Conservation (phyloP, 2,888 invertebrate genomes). For the Macrophya alboannulata region DNA sequence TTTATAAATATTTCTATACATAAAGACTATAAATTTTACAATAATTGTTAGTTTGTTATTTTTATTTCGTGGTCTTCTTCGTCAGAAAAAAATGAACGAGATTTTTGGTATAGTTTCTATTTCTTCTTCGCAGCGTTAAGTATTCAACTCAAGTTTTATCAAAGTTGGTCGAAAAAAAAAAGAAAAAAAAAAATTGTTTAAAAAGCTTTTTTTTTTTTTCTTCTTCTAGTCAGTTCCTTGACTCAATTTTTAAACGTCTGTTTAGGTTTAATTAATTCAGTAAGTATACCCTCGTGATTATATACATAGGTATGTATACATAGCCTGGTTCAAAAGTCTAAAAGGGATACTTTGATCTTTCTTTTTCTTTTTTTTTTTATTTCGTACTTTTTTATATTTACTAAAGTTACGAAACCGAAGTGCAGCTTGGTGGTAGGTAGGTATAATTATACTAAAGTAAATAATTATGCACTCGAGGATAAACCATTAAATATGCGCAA, state of each 20-base stretch:
- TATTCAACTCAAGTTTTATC: too few relatives aligned
- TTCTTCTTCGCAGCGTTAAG: too few relatives aligned
- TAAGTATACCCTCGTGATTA: not conserved
- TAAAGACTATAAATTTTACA: not conserved
- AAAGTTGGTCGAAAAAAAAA: too few relatives aligned
- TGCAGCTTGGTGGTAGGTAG: not conserved
- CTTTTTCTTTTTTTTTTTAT: too few relatives aligned
- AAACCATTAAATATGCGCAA: not conserved
- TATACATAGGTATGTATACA: too few relatives aligned
- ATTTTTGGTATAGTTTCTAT: too few relatives aligned
- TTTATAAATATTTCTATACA: not conserved
- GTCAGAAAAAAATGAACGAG: too few relatives aligned
- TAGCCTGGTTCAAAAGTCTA: not conserved
- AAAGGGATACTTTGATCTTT: not conserved
- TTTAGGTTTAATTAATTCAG: not conserved
- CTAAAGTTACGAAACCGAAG: not conserved
- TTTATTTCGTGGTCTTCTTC: not conserved
- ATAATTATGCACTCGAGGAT: constrained; percentile 10
- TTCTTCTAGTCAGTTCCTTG: not conserved
- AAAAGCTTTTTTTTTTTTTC: too few relatives aligned
- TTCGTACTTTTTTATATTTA: constrained; percentile 21
- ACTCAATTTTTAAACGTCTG: not conserved
- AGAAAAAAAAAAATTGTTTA: too few relatives aligned
- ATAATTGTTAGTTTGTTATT: not conserved
- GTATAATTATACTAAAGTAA: not conserved